phyloP scores from a whole-genome alignment of 2,888 invertebrate genomes.

The Drosophila gaucha region DNA sequence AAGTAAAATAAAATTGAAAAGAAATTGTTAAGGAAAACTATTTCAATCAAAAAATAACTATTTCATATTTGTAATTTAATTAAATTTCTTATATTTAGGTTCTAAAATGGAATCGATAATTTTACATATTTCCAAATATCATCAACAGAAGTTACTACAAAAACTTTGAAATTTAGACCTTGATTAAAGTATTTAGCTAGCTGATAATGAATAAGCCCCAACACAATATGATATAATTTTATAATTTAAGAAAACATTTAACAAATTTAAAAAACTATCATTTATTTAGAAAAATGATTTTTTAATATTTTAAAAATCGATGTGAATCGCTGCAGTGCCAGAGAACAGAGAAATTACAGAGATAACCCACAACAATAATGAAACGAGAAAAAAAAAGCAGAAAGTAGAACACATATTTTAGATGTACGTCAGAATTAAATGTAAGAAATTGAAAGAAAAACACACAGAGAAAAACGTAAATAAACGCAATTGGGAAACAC shows the following conservation, averaged over 20 bases:
- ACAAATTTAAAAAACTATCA: neutral
- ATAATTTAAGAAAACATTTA: neutral
- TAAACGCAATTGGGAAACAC: slow-evolving; percentile 26
- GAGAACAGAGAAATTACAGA: slow-evolving; percentile 11
- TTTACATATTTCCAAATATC: too few species aligned
- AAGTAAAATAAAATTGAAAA: too few species aligned
- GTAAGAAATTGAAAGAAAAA: slow-evolving; percentile 56
- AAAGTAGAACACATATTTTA: slow-evolving; percentile 71
- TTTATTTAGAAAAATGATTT: neutral
- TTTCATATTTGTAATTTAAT: too few species aligned
- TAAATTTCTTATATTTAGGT: too few species aligned
- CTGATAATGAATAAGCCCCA: neutral
- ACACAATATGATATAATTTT: neutral
- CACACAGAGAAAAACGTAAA: slow-evolving; percentile 25
- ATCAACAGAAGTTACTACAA: too few species aligned
- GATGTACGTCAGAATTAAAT: slow-evolving; percentile 75
- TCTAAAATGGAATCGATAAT: too few species aligned
- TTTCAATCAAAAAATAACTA: too few species aligned
- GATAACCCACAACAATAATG: slow-evolving; percentile 45
- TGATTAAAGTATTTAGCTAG: too few species aligned
- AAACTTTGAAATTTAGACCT: too few species aligned
- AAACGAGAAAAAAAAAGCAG: slow-evolving; percentile 1
- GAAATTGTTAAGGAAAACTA: too few species aligned
- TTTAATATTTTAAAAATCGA: neutral
- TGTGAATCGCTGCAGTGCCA: slow-evolving; percentile 25